Evolutionary conservation across 2,113 vertebrate species (phyloP).

Genomic region (Sebastes schlegelii): DNA sequence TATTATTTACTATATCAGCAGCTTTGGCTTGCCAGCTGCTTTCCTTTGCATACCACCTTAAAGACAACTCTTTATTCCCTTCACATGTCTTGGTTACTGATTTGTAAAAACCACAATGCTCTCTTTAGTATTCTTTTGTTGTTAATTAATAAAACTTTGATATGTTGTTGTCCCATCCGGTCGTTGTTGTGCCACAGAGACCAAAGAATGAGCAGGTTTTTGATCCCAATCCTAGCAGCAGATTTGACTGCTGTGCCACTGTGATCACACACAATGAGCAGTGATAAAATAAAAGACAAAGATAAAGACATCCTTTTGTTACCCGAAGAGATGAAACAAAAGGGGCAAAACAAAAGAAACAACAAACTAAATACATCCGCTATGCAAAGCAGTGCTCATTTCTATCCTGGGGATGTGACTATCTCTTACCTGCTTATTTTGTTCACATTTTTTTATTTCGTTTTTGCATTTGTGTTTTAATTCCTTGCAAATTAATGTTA

Average conservation of each 20-base stretch:
- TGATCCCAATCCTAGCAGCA: conserved; percentile 20
- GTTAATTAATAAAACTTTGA: conserved; percentile 35
- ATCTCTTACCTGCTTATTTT: background rate
- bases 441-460: background rate
- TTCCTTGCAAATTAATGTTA: background rate
- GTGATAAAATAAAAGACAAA: conserved; percentile 53
- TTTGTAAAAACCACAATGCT: conserved; percentile 28
- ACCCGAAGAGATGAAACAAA: conserved; percentile 8
- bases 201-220: conserved; percentile 20
- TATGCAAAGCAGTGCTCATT: conserved; percentile 1
- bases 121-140: conserved; percentile 48
- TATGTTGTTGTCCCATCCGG: conserved; percentile 24
- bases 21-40: background rate
- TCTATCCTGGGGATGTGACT: conserved; percentile 15
- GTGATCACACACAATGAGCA: conserved; percentile 62
- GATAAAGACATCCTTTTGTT: conserved; percentile 49
- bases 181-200: conserved; percentile 49
- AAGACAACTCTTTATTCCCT: conserved; percentile 26
- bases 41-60: conserved; percentile 1
- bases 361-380: conserved; percentile 31
- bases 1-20: conserved; percentile 4
- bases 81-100: conserved; percentile 31
- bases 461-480: background rate
- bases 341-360: conserved; percentile 16
- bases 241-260: conserved; percentile 38